Conservation (phyloP, 2,797 vertebrate species). For the Sylvilagus floridanus region DNA sequence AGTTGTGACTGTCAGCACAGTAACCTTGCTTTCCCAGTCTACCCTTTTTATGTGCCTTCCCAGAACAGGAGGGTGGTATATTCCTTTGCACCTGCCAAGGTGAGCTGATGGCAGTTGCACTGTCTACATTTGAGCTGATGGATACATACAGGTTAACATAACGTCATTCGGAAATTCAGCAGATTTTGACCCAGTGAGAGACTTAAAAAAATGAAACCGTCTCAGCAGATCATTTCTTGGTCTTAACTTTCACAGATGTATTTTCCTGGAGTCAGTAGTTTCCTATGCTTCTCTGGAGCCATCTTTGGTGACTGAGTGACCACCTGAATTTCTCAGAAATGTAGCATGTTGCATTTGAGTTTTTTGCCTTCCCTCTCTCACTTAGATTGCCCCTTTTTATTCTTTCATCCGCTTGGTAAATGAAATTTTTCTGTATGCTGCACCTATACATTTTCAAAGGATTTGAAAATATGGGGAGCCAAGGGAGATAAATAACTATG, state of each 20-base stretch:
- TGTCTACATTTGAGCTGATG: not conserved
- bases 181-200: not conserved
- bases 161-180: not conserved
- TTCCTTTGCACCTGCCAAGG: rapidly evolving
- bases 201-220: not conserved
- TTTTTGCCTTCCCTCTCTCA: not conserved
- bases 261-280: not conserved
- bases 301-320: not conserved
- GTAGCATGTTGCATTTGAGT: not conserved
- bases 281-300: not conserved
- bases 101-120: too few relatives aligned
- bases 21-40: not conserved
- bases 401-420: not conserved
- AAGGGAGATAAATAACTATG: not conserved
- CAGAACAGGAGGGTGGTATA: not conserved
- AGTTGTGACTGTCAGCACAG: not conserved
- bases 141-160: not conserved
- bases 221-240: not conserved
- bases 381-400: not conserved
- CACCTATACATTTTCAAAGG: not conserved
- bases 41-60: not conserved
- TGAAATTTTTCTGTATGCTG: not conserved
- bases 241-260: not conserved
- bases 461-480: not conserved
- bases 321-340: not conserved